Base-by-base conservation (phyloP, 2,888 invertebrate genomes). In the Drosophila melanosoma region DNA sequence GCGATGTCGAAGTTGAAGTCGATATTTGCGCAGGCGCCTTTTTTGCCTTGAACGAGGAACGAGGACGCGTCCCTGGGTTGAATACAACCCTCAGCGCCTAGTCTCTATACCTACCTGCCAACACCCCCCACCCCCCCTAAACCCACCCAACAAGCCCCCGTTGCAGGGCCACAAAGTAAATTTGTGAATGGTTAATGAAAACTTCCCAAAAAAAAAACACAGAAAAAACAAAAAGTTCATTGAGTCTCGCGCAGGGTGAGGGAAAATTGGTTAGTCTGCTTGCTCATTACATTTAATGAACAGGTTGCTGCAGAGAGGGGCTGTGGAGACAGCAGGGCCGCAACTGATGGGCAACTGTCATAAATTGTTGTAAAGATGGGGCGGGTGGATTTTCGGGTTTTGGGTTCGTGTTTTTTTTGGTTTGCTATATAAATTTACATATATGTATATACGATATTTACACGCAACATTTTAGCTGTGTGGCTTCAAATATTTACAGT, bases 141-240 rank as follows among this genome's bases (percentile, higher is more conserved):
- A 45, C 61, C 8, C 38, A 3, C 11, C 17, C 23, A 7, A 15
- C 11, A 29, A 49, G 61, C 23, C 15, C 20, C 15, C 45, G 57
- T 45, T 59, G 48, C 67, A 38, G 77, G 69, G 75, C 91, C 91
- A 68, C 91, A 90, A 90, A 79, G 84, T 80, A 91, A 89, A 90
- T 91, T 91, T 91, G 90, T 89, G 88, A 89, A 91, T 90, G 91
- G 91, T 91, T 91, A 90, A 90, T 89, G 87, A 84, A 87, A 89
- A 88, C 85, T 87, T 89, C 53, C 62, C 56, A 64, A 57, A 52
- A 73, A 49, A 74, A 65, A 60, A 48, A 74, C 42, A 66, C 53
- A 52, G 69, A 32, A 65, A 67, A 75, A 48, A 65, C 64, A 48
- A 74, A 73, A 20, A 66, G 42, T 62, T 38, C 57, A 45, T 36